These are phyloP conservation scores for Eurytemora carolleeae DNA, from an alignment of 1,140 invertebrate species.

Conservation along the genomic window DNA sequence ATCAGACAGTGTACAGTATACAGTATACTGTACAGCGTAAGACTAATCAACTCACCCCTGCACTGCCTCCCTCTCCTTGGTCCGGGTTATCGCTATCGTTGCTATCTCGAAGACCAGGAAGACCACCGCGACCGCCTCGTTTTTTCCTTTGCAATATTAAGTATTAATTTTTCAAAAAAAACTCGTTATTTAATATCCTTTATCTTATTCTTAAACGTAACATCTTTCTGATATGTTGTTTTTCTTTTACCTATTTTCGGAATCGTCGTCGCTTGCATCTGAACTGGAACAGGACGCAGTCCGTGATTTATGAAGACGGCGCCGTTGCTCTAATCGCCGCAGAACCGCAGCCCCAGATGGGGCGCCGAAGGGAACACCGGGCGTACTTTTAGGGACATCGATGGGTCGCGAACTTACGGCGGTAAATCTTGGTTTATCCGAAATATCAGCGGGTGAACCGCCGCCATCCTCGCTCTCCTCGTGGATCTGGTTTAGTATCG, in stretches of 20 bases:
- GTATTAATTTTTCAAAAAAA: too few species aligned
- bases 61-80: neutral
- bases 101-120: neutral
- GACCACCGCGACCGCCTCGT: neutral
- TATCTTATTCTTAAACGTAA: too few species aligned
- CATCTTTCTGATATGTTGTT: too few species aligned
- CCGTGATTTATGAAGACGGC: slow-evolving; percentile 51
- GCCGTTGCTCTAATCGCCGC: slow-evolving; percentile 24
- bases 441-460: neutral
- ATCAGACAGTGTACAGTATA: too few species aligned
- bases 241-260: slow-evolving; percentile 46
- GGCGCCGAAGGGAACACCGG: too few species aligned
- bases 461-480: slow-evolving; percentile 8
- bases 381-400: too few species aligned
- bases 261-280: slow-evolving; percentile 72
- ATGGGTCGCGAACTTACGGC: too few species aligned
- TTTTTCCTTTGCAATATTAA: too few species aligned
- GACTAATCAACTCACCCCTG: too few species aligned
- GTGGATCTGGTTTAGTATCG: slow-evolving; percentile 13
- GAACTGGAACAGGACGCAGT: slow-evolving; percentile 69
- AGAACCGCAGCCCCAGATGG: slow-evolving; percentile 22
- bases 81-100: neutral
- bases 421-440: too few species aligned
- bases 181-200: too few species aligned
- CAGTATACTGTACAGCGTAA: too few species aligned